Evolutionary conservation across 2,888 invertebrate species (phyloP).

Genomic region (Monoplex corrugatus): DNA sequence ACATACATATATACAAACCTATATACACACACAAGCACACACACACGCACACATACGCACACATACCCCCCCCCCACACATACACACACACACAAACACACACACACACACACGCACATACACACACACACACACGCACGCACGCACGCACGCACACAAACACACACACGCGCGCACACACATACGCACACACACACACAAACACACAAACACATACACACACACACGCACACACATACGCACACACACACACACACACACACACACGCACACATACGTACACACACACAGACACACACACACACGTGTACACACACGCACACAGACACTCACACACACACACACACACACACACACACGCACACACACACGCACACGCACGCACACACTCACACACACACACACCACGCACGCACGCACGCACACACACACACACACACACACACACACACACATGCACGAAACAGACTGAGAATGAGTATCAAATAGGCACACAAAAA

Average conservation of each 20-base stretch:
- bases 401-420: not conserved
- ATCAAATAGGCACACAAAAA: not conserved
- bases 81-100: too few species aligned
- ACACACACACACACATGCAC: not conserved
- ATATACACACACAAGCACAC: too few species aligned
- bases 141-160: too few species aligned
- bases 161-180: not conserved
- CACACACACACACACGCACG: too few species aligned
- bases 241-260: conserved; percentile 1
- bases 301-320: too few species aligned
- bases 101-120: too few species aligned
- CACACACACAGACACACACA: too few species aligned
- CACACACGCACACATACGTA: not conserved
- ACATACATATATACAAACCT: too few species aligned
- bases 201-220: not conserved
- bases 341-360: not conserved
- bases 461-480: not conserved
- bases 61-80: too few species aligned
- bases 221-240: not conserved
- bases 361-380: not conserved
- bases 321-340: not conserved
- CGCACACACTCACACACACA: not conserved
- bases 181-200: not conserved
- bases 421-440: conserved; percentile 1
- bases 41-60: too few species aligned